phyloP scores from a whole-genome alignment of 2,888 invertebrate species.

The Microchrysa polita region DNA sequence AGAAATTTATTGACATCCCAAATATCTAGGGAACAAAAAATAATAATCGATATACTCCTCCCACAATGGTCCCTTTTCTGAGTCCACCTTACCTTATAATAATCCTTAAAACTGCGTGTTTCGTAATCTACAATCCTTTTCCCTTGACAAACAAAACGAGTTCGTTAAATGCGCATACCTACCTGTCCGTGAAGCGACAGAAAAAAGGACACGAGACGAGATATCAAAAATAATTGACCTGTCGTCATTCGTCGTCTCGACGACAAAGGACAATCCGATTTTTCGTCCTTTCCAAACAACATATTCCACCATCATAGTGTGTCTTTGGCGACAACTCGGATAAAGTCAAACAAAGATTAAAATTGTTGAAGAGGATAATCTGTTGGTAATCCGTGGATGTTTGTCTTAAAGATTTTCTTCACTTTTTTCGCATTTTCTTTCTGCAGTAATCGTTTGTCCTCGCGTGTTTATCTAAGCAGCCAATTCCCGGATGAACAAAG shows the following conservation, averaged over 20 bases:
- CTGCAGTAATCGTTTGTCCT: constrained; percentile 12
- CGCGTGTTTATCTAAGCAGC: constrained; percentile 35
- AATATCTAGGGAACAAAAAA: no score
- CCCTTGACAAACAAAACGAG: not conserved
- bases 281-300: not conserved
- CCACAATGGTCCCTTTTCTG: no score
- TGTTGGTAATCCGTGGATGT: constrained; percentile 41
- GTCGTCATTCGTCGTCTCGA: constrained; percentile 21
- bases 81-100: no score
- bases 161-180: not conserved
- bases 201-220: constrained; percentile 27
- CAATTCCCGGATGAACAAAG: not conserved
- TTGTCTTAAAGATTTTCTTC: constrained; percentile 42
- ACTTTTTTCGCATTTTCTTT: constrained; percentile 16
- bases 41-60: no score
- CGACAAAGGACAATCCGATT: constrained; percentile 8
- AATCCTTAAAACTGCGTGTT: not conserved
- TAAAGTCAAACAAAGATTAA: constrained; percentile 44
- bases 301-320: not conserved
- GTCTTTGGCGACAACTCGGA: constrained; percentile 19
- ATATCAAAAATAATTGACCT: constrained; percentile 39
- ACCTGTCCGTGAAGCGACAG: constrained; percentile 7
- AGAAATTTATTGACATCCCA: no score
- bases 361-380: constrained; percentile 45
- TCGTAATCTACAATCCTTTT: constrained; percentile 28